Evolutionary conservation across 2,888 invertebrate genomes (phyloP), one percentile per base, ranked within the genome.

Genomic region (Sphecodes monilicornis): DNA sequence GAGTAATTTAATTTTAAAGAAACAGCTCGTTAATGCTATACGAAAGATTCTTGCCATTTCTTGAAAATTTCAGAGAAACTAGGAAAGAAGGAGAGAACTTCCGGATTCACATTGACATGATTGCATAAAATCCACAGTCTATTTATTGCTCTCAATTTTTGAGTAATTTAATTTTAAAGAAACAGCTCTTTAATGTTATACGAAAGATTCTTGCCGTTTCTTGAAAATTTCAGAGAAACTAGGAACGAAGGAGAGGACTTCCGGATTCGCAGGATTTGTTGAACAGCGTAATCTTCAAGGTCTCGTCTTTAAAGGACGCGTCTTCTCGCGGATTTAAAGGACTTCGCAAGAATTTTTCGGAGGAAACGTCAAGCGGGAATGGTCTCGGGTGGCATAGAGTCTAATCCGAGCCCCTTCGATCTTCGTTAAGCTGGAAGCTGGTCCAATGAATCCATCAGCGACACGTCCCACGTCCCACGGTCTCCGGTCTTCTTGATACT

Each of bases 361-460:
- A 3, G 50, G 50, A n/a, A 50, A 50, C n/a, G n/a, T 50, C 22
- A 50, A n/a, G n/a, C 50, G 50, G 22, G 50, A 50, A 50, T 50
- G 22, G 36, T 22, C 66, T 1, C 29, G 60, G 60, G 29, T 29
- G 60, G 26, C 66, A 22, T 66, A 66, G 39, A 36, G 26, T 32
- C 39, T 60, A 29, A 60, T 73, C 46, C 64, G 13, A 13, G 64
- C 4, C 70, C 26, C 39, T 76, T 83, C 76, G 73, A 77, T 77
- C 79, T 83, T 85, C 83, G 79, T 83, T 85, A 85, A 78, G 68
- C 64, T 18, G 82, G 39, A 22, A 26, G 11, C n/a, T n/a, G 66
- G 41, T 72, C 80, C 74, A 78, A 74, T 66, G 86, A 78, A 78
- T 81, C 73, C 80, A 64, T 81, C 78, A 60, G 46, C 36, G n/a